Evolutionary conservation across 1,140 invertebrate genomes (phyloP), one percentile per base, ranked within the genome.

Genomic region (Camponotus floridanus): DNA sequence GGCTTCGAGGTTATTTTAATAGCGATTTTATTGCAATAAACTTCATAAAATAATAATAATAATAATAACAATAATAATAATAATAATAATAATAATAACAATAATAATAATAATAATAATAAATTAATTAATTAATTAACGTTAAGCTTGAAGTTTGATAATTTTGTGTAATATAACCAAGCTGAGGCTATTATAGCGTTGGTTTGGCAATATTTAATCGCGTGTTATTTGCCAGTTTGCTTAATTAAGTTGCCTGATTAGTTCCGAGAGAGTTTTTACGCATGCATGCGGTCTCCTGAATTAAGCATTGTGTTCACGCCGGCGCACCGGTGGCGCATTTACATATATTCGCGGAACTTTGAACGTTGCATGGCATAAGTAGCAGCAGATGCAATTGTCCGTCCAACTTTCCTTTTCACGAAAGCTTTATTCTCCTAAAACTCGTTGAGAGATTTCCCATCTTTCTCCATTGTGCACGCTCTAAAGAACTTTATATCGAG

Each of bases 401-500:
- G n/a, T 81, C 79, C 21, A 42, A 59, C 67, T 81, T 71, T 81
- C 55, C 51, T 81, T 71, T 71, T 59, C 65, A 26, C 36, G 79
- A 59, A 26, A 81, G 55, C 26, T 51, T 81, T 26, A 71, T 51
- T 81, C 78, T 81, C 18, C 51, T 73, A 45, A 81, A 71, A 81
- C 65, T 81, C 65, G 21, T 70, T 8, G 67, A 73, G 59, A 51
- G 31, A 55, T 55, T 55, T 42, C 48, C 48, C 26, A 33, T 42
- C 18, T 48, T 45, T 26, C 39, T 62, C 78, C 68, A 81, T 81
- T 81, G 79, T 73, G 55, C 64, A 26, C 36, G 21, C 39, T 73
- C 51, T 61, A 21, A 61, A 83, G 67, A 83, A 73, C 67, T 83
- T 73, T 73, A 76, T 39, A 76, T 85, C 73, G 81, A 64, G 45